Evolutionary conservation across 2,113 vertebrate species (phyloP).

Genomic region (Argyrosomus japonicus): DNA sequence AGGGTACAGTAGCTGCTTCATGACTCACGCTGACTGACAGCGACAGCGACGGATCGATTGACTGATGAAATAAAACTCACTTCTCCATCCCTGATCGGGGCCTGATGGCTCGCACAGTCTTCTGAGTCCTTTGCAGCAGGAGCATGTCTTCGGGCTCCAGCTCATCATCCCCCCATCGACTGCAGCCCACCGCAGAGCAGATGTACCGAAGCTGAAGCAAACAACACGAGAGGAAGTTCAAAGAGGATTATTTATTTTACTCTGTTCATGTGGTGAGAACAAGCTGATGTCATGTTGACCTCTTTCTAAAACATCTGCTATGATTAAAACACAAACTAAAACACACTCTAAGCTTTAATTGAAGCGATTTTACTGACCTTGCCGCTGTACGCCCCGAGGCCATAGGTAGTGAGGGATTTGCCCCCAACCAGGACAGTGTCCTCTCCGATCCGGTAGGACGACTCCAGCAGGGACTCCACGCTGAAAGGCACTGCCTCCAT

Average conservation of each 20-base stretch:
- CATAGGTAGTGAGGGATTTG: conserved; percentile 95
- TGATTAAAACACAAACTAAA: not conserved
- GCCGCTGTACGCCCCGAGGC: conserved; percentile 92
- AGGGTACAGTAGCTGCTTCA: not conserved
- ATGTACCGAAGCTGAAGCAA: conserved; percentile 91
- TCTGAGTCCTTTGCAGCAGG: conserved; percentile 94
- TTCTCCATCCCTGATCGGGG: conserved; percentile 95
- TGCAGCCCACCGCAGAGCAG: conserved; percentile 95
- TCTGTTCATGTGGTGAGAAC: not conserved
- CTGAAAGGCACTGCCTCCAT: conserved; percentile 99
- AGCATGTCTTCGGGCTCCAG: conserved; percentile 90
- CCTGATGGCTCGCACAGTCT: conserved; percentile 94
- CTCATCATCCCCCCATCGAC: conserved; percentile 91
- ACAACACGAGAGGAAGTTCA: not conserved
- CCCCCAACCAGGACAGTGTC: conserved; percentile 97
- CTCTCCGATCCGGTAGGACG: conserved; percentile 95
- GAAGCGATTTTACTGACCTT: conserved; percentile 84
- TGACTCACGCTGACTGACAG: not conserved
- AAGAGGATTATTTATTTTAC: not conserved
- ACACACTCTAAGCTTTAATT: not conserved
- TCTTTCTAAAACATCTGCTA: not conserved
- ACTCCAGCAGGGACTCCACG: conserved; percentile 96
- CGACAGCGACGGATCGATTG: not conserved
- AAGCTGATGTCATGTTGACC: not conserved
- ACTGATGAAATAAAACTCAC: conserved; percentile 81